Conservation (phyloP, 2,113 vertebrate genomes). For the Brachypodius melanocephalos region DNA sequence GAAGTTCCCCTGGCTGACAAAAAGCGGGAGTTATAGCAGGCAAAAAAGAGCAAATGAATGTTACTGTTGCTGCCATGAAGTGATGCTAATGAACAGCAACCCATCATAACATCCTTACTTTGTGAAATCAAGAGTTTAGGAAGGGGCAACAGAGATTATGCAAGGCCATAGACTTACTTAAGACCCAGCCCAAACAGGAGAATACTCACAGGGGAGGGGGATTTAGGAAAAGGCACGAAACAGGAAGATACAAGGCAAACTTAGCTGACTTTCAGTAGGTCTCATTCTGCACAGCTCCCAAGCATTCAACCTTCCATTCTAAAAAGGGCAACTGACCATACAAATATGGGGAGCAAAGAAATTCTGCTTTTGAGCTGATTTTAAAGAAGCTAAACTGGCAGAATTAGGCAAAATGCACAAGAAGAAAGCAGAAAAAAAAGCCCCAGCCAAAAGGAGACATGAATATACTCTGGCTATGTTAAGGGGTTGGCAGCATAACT, state of each 20-base stretch:
- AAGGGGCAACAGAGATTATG: not conserved
- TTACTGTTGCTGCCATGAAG: not conserved
- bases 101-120: not conserved
- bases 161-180: not conserved
- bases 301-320: not conserved
- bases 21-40: not conserved
- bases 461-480: accelerated
- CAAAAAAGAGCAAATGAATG: not conserved
- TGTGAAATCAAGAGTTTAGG: not conserved
- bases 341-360: not conserved
- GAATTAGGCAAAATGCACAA: not conserved
- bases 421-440: not conserved
- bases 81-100: not conserved
- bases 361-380: not conserved
- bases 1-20: not conserved
- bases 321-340: not conserved
- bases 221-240: not conserved
- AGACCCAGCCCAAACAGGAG: not conserved
- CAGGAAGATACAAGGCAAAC: not conserved
- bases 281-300: not conserved
- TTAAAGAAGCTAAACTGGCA: not conserved
- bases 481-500: accelerated
- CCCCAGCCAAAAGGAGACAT: accelerated
- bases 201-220: not conserved
- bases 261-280: not conserved